Conservation (phyloP, 2,797 vertebrate genomes). For the Sarcophilus harrisii region DNA sequence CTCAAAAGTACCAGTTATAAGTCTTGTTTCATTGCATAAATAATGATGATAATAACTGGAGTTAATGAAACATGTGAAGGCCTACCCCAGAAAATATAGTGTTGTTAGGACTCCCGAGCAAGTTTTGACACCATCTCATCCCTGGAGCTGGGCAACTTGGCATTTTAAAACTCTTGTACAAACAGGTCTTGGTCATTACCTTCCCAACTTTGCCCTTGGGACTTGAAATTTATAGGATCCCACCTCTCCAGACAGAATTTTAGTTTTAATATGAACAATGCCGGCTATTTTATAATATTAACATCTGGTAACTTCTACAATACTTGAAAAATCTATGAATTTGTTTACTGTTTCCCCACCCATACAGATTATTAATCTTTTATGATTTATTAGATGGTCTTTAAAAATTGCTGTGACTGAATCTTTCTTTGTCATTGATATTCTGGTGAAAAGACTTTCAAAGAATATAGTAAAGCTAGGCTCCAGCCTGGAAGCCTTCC, state of each 20-base stretch:
- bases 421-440: background rate
- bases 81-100: rapidly evolving
- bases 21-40: background rate
- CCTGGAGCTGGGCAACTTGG: background rate
- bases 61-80: background rate
- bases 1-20: background rate
- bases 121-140: background rate
- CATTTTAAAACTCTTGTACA: background rate
- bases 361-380: background rate
- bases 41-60: background rate
- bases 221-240: background rate
- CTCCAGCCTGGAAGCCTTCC: background rate
- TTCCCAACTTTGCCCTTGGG: background rate
- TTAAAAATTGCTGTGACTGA: background rate
- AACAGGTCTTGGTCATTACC: background rate
- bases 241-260: background rate
- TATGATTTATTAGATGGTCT: background rate
- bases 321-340: background rate
- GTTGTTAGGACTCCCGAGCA: no score
- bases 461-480: background rate
- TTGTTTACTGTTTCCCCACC: background rate
- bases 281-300: background rate
- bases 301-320: background rate
- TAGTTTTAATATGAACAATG: background rate
- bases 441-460: background rate